phyloP scores from a whole-genome alignment of 2,113 vertebrate species.

The Fukomys damarensis region DNA sequence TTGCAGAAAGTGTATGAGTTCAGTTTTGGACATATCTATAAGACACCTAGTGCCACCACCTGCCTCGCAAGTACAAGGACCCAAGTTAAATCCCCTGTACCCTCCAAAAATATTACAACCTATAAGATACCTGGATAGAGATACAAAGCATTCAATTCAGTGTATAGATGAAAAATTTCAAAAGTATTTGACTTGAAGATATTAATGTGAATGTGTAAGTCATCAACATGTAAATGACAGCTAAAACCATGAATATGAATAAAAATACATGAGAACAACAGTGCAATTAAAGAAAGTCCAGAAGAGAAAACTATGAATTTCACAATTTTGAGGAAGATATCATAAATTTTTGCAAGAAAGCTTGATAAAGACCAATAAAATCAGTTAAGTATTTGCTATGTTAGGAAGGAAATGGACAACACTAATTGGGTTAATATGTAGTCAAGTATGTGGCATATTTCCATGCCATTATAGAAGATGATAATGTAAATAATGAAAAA shows the following conservation, averaged over 20 bases:
- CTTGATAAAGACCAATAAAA: neutral
- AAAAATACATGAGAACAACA: neutral
- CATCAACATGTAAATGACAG: neutral
- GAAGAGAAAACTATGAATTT: neutral
- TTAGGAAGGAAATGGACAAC: neutral
- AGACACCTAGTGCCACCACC: too few relatives aligned
- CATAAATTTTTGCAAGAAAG: neutral
- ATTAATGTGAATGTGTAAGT: neutral
- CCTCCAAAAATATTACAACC: too few relatives aligned
- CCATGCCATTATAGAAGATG: neutral
- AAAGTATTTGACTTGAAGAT: neutral
- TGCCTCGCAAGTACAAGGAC: too few relatives aligned
- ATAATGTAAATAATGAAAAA: neutral
- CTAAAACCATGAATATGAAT: neutral
- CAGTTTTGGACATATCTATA: neutral
- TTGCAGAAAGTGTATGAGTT: neutral
- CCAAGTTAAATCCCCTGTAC: too few relatives aligned
- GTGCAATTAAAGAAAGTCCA: neutral
- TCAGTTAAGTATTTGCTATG: neutral
- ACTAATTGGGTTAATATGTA: neutral
- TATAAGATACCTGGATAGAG: neutral
- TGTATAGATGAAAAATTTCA: neutral
- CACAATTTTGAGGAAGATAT: neutral
- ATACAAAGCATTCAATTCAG: neutral
- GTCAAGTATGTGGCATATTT: neutral